Percentiles rank a stretch among this genome's conserved stretches.
Evolutionary conservation across 1,140 invertebrate species (phyloP).

Genomic region (Prorops nasuta): DNA sequence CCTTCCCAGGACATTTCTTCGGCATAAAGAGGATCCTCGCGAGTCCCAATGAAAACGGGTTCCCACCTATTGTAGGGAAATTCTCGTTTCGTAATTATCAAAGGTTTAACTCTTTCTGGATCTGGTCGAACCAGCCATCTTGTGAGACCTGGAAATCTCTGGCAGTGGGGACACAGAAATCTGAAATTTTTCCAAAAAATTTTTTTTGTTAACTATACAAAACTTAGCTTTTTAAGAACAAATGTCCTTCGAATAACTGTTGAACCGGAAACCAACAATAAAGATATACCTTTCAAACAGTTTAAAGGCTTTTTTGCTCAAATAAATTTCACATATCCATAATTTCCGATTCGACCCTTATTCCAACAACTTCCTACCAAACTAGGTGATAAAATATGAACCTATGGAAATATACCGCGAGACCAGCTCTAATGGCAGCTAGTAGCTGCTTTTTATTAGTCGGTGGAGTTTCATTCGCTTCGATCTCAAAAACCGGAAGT

Average conservation of each 20-base stretch:
- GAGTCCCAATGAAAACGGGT: conserved; percentile 79
- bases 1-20: conserved; percentile 82
- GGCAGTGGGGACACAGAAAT: conserved; percentile 71
- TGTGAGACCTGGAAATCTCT: conserved; percentile 73
- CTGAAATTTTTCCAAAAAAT: conserved; percentile 56
- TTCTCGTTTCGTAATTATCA: conserved; percentile 67
- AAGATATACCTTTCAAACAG: no score
- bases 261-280: no score
- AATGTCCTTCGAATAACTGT: no score
- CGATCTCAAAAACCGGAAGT: conserved; percentile 74
- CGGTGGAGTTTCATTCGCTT: conserved; percentile 61
- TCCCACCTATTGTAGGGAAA: conserved; percentile 78
- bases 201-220: conserved; percentile 33
- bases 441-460: conserved; percentile 60
- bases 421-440: conserved; percentile 32
- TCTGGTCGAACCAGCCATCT: conserved; percentile 63
- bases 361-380: no score
- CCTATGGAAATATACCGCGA: conserved; percentile 64
- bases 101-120: conserved; percentile 58
- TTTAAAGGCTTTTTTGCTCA: no score
- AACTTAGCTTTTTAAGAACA: background rate
- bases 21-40: conserved; percentile 76
- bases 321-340: no score
- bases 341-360: no score
- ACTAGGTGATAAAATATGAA: no score